Evolutionary conservation across 53 echinoderm and acorn worm species (phyloP).

Genomic region (Holothuria leucospilota): DNA sequence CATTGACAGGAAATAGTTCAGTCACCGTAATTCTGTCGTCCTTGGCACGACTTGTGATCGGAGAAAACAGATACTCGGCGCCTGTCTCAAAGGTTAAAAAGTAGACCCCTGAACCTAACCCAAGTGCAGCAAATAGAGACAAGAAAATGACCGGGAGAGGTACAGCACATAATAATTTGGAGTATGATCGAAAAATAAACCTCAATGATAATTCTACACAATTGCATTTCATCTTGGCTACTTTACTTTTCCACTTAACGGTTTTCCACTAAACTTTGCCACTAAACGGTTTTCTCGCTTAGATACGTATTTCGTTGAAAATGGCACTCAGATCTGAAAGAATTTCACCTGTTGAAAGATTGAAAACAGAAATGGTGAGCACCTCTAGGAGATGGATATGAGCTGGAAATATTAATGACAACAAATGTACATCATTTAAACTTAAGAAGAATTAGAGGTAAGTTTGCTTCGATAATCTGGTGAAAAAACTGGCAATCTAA

Average conservation of each 20-base stretch:
- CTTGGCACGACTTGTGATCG: slow-evolving; percentile 39
- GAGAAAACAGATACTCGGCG: slow-evolving; percentile 29
- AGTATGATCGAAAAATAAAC: slow-evolving; percentile 61
- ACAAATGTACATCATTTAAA: too few relatives aligned
- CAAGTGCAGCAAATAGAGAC: slow-evolving; percentile 63
- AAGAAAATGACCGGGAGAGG: slow-evolving; percentile 68
- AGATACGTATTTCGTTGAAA: too few relatives aligned
- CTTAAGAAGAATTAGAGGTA: too few relatives aligned
- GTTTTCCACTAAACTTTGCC: too few relatives aligned
- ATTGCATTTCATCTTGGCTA: slow-evolving; percentile 18
- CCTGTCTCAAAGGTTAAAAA: neutral
- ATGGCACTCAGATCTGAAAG: too few relatives aligned
- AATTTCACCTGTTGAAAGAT: too few relatives aligned
- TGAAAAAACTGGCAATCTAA: too few relatives aligned
- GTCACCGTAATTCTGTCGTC: slow-evolving; percentile 46
- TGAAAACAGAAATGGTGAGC: too few relatives aligned
- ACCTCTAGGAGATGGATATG: too few relatives aligned
- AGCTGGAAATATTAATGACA: too few relatives aligned
- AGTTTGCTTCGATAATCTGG: too few relatives aligned
- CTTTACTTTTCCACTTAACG: neutral
- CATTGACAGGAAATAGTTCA: slow-evolving; percentile 62
- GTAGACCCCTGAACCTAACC: slow-evolving; percentile 15
- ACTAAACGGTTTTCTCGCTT: too few relatives aligned
- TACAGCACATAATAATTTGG: slow-evolving; percentile 65
- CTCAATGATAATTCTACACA: slow-evolving; percentile 64